Evolutionary conservation across 1,140 invertebrate genomes (phyloP).

Genomic region (Chrysomallon squamiferum): DNA sequence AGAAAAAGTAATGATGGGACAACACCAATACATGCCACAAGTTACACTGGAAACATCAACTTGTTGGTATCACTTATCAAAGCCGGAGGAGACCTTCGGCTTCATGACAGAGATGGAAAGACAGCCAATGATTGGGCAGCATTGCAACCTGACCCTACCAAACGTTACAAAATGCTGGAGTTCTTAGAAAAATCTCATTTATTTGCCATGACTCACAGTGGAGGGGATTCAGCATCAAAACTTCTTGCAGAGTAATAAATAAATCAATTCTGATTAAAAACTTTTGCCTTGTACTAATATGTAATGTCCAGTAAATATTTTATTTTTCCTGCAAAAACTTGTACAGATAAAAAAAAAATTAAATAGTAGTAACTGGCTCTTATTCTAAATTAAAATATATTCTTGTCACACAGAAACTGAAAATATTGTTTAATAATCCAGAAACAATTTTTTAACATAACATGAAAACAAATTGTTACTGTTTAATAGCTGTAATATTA

Average conservation of each 20-base stretch:
- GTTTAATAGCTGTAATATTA: too few species aligned
- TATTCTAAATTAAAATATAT: too few species aligned
- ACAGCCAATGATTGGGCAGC: slow-evolving; percentile 55
- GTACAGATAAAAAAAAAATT: not conserved
- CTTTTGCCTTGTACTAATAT: not conserved
- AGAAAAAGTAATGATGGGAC: slow-evolving; percentile 50
- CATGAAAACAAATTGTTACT: too few species aligned
- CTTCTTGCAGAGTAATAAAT: not conserved
- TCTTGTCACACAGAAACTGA: too few species aligned
- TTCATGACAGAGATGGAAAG: slow-evolving; percentile 57
- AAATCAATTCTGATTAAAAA: not conserved
- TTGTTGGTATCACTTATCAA: slow-evolving; percentile 58
- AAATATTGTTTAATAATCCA: too few species aligned
- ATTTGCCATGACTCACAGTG: slow-evolving; percentile 47
- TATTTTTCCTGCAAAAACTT: not conserved
- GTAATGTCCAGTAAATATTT: not conserved
- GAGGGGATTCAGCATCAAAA: slow-evolving; percentile 23
- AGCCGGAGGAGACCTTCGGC: slow-evolving; percentile 63
- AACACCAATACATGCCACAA: slow-evolving; percentile 64
- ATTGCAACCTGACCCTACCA: slow-evolving; percentile 42
- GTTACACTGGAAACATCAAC: slow-evolving; percentile 56
- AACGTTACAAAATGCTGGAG: slow-evolving; percentile 45
- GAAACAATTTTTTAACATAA: too few species aligned
- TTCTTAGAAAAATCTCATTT: slow-evolving; percentile 49
- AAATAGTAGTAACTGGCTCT: not conserved